Evolutionary conservation across 2,797 vertebrate species (phyloP).

Genomic region (Gambelia wislizenii): DNA sequence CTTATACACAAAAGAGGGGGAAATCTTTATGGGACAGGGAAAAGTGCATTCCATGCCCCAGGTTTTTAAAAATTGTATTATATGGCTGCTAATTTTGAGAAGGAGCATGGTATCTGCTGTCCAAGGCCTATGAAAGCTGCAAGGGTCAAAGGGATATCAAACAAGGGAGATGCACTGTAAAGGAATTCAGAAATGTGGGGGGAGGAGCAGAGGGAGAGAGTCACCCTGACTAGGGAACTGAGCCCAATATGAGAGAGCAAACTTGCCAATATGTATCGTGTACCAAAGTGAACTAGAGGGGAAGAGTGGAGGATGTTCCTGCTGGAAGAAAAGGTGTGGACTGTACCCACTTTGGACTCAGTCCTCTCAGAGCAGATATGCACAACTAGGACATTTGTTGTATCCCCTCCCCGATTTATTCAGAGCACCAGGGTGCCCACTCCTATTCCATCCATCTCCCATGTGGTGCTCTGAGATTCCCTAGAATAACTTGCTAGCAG

Average conservation of each 20-base stretch:
- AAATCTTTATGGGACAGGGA: not conserved
- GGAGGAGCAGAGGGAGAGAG: not conserved
- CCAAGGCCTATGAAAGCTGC: not conserved
- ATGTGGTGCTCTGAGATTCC: not conserved
- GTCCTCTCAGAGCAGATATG: not conserved
- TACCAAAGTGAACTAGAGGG: slow-evolving; percentile 3
- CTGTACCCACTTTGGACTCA: not conserved
- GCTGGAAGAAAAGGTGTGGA: not conserved
- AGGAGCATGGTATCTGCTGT: not conserved
- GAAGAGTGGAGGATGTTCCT: not conserved
- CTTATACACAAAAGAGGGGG: not conserved
- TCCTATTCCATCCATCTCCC: not conserved
- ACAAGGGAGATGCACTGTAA: not conserved
- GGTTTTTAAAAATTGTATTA: not conserved
- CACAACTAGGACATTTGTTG: not conserved
- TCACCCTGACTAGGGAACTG: not conserved
- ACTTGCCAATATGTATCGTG: not conserved
- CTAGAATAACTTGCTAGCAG: not conserved
- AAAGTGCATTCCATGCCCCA: not conserved
- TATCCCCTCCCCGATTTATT: not conserved
- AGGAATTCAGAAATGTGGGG: too few relatives aligned
- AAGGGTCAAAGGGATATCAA: not conserved
- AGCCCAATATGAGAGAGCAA: not conserved
- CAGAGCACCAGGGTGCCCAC: not conserved
- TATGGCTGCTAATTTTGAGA: not conserved